These are phyloP conservation scores for Caenorhabditis virilis DNA, from an alignment of 2,888 invertebrate genomes.

Conservation along the genomic window DNA sequence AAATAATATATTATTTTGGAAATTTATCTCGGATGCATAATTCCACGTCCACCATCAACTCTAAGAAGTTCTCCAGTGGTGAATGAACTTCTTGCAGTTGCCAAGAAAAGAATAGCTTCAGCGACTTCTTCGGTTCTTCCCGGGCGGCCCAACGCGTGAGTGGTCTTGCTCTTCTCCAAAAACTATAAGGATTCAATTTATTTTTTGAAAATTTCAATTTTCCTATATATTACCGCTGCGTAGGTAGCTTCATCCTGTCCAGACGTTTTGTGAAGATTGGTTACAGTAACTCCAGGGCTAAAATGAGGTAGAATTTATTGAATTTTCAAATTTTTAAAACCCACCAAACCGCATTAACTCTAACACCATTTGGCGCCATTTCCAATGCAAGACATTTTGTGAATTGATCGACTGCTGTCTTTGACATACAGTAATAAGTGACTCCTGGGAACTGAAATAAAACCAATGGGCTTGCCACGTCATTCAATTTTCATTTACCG, in stretches of 20 bases:
- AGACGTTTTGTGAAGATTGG: conserved; percentile 84
- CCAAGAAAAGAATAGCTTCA: conserved; percentile 85
- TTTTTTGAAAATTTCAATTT: conserved; percentile 6
- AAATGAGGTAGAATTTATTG: conserved; percentile 11
- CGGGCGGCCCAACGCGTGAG: conserved; percentile 80
- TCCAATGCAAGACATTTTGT: conserved; percentile 87
- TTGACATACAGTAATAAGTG: conserved; percentile 85
- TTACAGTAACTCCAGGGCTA: conserved; percentile 86
- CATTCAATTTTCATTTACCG: conserved; percentile 69
- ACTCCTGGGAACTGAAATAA: conserved; percentile 79
- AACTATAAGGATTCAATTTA: conserved; percentile 73
- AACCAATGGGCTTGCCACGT: no score
- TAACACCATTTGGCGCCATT: conserved; percentile 73
- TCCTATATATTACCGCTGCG: conserved; percentile 71
- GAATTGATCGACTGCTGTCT: conserved; percentile 89
- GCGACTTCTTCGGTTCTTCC: conserved; percentile 72
- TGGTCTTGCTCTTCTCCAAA: conserved; percentile 82
- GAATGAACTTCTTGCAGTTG: conserved; percentile 83
- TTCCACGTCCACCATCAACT: conserved; percentile 83
- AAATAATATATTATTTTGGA: neutral
- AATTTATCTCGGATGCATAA: conserved; percentile 61
- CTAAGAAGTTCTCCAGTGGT: conserved; percentile 87
- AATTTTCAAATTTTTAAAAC: conserved; percentile 4
- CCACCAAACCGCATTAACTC: conserved; percentile 85
- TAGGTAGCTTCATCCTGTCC: conserved; percentile 85